These are phyloP conservation scores for Megaptera novaeangliae DNA, from an alignment of 2,113 vertebrate genomes.

Conservation along the genomic window DNA sequence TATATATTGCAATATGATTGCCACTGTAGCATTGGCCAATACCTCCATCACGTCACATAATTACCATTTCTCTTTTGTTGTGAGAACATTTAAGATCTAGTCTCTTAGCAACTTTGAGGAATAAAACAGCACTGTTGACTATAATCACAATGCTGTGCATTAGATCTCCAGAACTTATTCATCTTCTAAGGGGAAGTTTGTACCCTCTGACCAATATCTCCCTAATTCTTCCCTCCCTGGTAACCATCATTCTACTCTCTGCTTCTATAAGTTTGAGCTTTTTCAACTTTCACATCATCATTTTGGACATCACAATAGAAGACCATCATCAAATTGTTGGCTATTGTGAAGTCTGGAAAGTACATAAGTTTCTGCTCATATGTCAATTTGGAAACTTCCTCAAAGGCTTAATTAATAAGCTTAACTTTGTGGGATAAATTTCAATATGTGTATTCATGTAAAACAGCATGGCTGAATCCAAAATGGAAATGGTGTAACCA, in stretches of 20 bases:
- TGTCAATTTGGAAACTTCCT: background rate
- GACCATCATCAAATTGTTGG: background rate
- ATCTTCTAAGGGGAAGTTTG: background rate
- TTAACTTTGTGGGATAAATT: background rate
- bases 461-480: background rate
- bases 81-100: background rate
- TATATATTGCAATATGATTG: background rate
- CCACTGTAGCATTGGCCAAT: background rate
- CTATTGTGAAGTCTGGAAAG: background rate
- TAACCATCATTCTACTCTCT: background rate
- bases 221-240: background rate
- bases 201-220: background rate
- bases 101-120: background rate
- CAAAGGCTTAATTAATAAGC: background rate
- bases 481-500: background rate
- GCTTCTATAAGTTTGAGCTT: too few species aligned
- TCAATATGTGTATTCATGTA: background rate
- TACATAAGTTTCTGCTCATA: background rate
- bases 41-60: background rate
- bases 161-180: background rate
- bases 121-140: background rate
- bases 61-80: background rate
- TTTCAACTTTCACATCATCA: background rate
- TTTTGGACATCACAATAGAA: background rate
- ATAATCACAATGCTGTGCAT: background rate